These are phyloP conservation scores for Eustalomyia histrio DNA, from an alignment of 2,888 invertebrate species.

Conservation along the genomic window DNA sequence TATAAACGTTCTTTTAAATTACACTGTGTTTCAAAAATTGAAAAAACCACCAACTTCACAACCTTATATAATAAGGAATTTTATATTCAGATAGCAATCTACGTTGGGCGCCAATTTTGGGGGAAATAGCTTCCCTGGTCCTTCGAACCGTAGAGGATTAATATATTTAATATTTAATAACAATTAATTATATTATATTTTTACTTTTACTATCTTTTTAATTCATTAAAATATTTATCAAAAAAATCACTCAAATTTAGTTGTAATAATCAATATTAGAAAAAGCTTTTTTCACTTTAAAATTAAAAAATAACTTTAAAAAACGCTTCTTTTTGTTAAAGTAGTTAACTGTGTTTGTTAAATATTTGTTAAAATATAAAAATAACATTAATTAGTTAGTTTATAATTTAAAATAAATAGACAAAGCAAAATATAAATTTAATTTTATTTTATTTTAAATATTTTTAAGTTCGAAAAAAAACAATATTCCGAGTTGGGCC, in stretches of 20 bases:
- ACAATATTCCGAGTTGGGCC: slow-evolving; percentile 72
- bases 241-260: no score
- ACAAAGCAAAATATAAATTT: background rate
- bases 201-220: no score
- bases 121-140: background rate
- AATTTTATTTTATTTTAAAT: background rate
- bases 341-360: slow-evolving; percentile 9
- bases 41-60: no score
- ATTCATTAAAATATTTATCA: no score
- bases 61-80: no score
- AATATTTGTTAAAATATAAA: slow-evolving; percentile 7
- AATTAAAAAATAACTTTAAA: background rate
- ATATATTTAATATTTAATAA: no score
- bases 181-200: no score
- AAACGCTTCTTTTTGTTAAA: background rate
- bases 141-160: no score
- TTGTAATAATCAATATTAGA: background rate
- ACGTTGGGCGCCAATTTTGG: no score
- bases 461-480: slow-evolving; percentile 1
- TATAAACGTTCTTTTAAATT: no score
- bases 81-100: no score
- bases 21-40: no score
- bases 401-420: background rate
- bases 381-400: background rate
- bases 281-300: background rate